A percentile compares a stretch with the other conserved stretches of the same genome.
Conservation (phyloP, 2,113 vertebrate genomes). For the Gymnobelideus leadbeateri region DNA sequence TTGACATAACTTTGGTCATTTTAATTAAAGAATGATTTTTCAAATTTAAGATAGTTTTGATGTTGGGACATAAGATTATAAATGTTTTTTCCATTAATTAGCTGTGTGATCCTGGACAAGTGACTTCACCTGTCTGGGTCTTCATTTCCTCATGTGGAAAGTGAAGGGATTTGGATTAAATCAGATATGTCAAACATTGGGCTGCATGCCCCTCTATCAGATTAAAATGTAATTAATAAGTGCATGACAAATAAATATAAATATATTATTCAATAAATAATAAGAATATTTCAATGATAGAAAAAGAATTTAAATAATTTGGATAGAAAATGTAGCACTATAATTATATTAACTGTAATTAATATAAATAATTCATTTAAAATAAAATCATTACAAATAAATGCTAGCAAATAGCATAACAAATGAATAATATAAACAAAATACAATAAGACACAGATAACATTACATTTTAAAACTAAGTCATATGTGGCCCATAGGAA, state of each 20-base stretch:
- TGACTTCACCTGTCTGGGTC: not conserved
- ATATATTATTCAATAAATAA: not conserved
- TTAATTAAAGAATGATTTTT: not conserved
- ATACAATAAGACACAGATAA: not conserved
- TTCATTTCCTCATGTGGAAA: not conserved
- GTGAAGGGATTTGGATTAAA: not conserved
- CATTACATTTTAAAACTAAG: not conserved
- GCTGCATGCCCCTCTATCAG: not conserved
- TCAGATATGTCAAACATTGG: not conserved
- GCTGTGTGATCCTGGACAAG: not conserved
- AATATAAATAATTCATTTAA: not conserved
- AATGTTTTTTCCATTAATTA: not conserved
- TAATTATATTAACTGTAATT: not conserved
- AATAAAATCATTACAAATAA: not conserved
- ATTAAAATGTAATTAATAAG: not conserved
- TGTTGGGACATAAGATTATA: not conserved
- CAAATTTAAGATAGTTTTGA: not conserved
- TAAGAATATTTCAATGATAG: not conserved
- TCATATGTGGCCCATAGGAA: not conserved
- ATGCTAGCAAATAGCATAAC: not conserved
- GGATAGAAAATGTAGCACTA: not conserved
- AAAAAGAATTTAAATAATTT: not conserved
- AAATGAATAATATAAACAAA: not conserved
- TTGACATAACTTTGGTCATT: not conserved
- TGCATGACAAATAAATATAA: not conserved